Base-by-base conservation (phyloP, 2,888 invertebrate species). In the Pherbina coryleti region DNA sequence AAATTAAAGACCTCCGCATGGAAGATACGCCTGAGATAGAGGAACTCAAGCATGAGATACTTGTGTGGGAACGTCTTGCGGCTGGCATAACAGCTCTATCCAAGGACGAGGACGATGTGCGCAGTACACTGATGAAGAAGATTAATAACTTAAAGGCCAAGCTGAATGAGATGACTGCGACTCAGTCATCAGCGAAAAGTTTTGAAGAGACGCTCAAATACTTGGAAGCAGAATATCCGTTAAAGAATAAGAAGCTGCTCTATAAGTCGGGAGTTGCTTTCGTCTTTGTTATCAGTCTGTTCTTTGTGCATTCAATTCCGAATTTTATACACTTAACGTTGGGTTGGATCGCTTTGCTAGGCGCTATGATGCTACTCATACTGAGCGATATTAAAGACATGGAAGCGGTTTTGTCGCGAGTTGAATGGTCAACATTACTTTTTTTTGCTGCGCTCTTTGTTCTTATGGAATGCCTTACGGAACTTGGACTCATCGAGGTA, bases 361-460 rank as follows among this genome's bases (percentile, higher is more conserved):
- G 97, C 0, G 95, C 96, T 0, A 86, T 97, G 3, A 89, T 96
- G 34, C 90, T 97, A 5, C 91, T 97, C 2, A 92, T 97, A 0
- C 86, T 97, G 69, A 93, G 96, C 0, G 95, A 96, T 85, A 90
- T 91, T 3, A 92, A 93, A 19, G 95, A 97, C 85, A 90, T 97
- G 83, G 96, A 96, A 84, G 93, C 94, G 0, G 92, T 97, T 25
- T 90, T 97, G 77, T 93, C 94, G 0, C 91, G 95, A 76, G 95
- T 97, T 0, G 97, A 97, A 87, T 97, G 97, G 97, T 94, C 95
- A 1, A 97, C 97, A 0, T 90, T 97, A 0, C 90, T 97, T 53
- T 97, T 97, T 90, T 97, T 97, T 84, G 96, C 96, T 0, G 94
- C 95, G 0, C 90, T 97, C 0, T 97, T 97, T 84, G 94, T 97